phyloP scores from a whole-genome alignment of 2,797 vertebrate genomes.

The Typhlichthys eigenmanni region DNA sequence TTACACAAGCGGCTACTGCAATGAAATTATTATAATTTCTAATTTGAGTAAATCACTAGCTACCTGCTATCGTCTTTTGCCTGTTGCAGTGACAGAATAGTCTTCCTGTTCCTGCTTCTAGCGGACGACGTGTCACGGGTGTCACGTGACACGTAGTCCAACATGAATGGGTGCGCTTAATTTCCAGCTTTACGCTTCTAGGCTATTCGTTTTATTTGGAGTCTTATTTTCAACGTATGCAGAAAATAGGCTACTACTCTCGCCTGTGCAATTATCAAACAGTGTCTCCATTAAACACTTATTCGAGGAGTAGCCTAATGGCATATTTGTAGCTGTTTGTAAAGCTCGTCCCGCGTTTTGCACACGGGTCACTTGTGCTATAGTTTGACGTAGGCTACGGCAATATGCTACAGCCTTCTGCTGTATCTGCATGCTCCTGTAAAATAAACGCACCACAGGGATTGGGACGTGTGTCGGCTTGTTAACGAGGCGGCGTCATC shows the following conservation, averaged over 20 bases:
- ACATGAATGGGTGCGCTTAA: not conserved
- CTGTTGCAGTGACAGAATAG: not conserved
- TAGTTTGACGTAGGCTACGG: no score
- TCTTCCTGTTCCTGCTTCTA: slow-evolving; percentile 27
- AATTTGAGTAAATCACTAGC: slow-evolving; percentile 34
- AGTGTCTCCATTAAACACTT: no score
- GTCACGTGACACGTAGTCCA: slow-evolving; percentile 29
- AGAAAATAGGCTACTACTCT: no score
- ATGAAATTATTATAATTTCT: not conserved
- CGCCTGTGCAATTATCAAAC: no score
- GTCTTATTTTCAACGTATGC: no score
- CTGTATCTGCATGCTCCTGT: slow-evolving; percentile 34
- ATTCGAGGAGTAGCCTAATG: no score
- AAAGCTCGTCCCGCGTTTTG: no score
- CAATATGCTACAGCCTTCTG: slow-evolving; percentile 3
- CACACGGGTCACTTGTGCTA: no score
- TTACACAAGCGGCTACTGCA: not conserved
- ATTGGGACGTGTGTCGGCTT: slow-evolving; percentile 49
- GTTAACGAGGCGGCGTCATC: slow-evolving; percentile 62
- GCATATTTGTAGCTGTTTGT: no score
- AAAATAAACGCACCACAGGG: slow-evolving; percentile 34
- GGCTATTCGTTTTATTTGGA: not conserved
- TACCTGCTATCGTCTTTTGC: slow-evolving; percentile 8
- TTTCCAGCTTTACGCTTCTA: not conserved
- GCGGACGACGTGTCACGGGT: slow-evolving; percentile 52